A percentile compares a stretch with the other conserved stretches of the same genome.
Conservation (phyloP, 2,888 invertebrate genomes). For the Drosophila hawaiiensis region DNA sequence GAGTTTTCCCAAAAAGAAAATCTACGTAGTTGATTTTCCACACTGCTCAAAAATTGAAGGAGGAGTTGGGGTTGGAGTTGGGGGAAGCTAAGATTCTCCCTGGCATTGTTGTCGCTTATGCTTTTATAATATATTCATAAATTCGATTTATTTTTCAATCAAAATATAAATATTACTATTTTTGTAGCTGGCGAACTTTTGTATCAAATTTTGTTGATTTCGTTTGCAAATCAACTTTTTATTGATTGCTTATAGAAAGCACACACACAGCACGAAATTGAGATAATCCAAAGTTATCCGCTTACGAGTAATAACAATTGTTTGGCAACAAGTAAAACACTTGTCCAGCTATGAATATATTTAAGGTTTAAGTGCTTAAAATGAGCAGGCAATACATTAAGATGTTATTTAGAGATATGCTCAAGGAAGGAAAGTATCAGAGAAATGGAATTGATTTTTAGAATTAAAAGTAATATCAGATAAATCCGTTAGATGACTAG, state of each 20-base stretch:
- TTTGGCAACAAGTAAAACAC: not conserved
- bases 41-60: slow-evolving; percentile 25
- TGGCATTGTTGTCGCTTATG: slow-evolving; percentile 71
- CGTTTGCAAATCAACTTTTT: slow-evolving; percentile 36
- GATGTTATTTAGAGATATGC: not conserved
- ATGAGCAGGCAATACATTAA: not conserved
- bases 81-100: slow-evolving; percentile 29
- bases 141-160: slow-evolving; percentile 84
- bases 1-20: slow-evolving; percentile 32
- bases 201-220: slow-evolving; percentile 49
- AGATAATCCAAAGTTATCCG: not conserved
- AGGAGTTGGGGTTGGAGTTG: not conserved
- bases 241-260: slow-evolving; percentile 21
- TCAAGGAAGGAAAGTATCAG: not conserved
- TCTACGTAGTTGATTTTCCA: slow-evolving; percentile 18
- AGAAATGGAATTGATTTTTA: not conserved
- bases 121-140: slow-evolving; percentile 82
- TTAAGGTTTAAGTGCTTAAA: not conserved
- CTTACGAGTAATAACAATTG: slow-evolving; percentile 1
- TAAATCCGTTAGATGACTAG: too few relatives aligned
- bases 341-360: not conserved
- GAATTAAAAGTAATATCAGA: not conserved
- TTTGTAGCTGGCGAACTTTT: slow-evolving; percentile 28
- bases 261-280: not conserved
- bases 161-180: slow-evolving; percentile 74